Conservation (phyloP, 2,888 invertebrate genomes). For the Actias luna region DNA sequence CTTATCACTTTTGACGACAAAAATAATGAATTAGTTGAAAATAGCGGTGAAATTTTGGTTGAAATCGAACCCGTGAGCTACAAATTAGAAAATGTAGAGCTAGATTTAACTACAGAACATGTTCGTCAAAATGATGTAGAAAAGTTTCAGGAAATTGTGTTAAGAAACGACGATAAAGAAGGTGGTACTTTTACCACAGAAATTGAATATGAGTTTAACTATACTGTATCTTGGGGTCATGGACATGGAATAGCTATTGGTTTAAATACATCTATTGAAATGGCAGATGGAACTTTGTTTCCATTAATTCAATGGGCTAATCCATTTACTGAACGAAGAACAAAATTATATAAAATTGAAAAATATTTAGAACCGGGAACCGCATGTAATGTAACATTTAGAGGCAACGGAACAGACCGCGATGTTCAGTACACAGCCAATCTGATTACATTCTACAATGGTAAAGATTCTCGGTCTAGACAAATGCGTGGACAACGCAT, state of each 20-base stretch:
- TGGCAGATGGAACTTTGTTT: slow-evolving; percentile 80
- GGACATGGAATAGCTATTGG: slow-evolving; percentile 88
- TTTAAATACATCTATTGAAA: slow-evolving; percentile 83
- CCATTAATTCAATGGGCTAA: slow-evolving; percentile 88
- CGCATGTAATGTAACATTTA: slow-evolving; percentile 90
- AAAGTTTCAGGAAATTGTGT: slow-evolving; percentile 74
- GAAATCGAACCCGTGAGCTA: slow-evolving; percentile 91
- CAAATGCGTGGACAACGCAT: slow-evolving; percentile 83
- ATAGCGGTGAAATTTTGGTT: slow-evolving; percentile 88
- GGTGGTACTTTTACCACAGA: slow-evolving; percentile 86
- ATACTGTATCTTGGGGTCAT: slow-evolving; percentile 90
- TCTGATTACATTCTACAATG: slow-evolving; percentile 86
- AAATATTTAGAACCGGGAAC: slow-evolving; percentile 88
- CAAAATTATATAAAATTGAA: slow-evolving; percentile 82
- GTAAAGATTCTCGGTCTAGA: slow-evolving; percentile 81
- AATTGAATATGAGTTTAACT: slow-evolving; percentile 86
- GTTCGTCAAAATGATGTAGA: slow-evolving; percentile 72
- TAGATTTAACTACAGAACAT: slow-evolving; percentile 79
- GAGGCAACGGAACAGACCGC: slow-evolving; percentile 86
- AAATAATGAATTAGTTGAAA: slow-evolving; percentile 77
- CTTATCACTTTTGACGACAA: slow-evolving; percentile 85
- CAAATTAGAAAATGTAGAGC: slow-evolving; percentile 85
- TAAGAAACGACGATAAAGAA: slow-evolving; percentile 80
- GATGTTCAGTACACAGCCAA: slow-evolving; percentile 89
- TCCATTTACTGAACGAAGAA: slow-evolving; percentile 76